These are phyloP conservation scores for Apis florea DNA, from an alignment of 1,140 invertebrate species.

Conservation along the genomic window DNA sequence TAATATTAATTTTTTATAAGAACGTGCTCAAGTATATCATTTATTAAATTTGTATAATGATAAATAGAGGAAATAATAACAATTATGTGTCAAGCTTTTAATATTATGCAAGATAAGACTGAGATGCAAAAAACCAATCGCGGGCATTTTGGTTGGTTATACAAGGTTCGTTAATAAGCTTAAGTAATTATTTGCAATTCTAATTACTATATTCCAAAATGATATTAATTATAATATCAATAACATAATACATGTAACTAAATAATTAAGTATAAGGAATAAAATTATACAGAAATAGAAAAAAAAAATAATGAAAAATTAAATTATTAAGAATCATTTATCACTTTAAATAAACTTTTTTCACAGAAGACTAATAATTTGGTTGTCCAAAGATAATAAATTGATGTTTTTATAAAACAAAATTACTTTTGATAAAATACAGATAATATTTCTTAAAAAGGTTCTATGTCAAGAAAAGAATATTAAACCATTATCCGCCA, in stretches of 20 bases:
- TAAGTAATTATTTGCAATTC: neutral
- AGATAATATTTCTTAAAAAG: constrained; percentile 41
- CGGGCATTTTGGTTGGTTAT: constrained; percentile 39
- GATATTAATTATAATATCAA: neutral
- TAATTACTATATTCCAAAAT: neutral
- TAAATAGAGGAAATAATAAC: neutral
- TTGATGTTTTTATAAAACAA: neutral
- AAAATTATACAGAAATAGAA: neutral
- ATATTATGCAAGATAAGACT: constrained; percentile 35
- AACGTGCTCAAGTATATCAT: neutral
- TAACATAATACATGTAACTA: neutral
- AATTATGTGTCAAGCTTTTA: constrained; percentile 11
- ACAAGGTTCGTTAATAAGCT: constrained; percentile 48
- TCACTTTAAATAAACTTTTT: neutral
- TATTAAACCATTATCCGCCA: constrained; percentile 37
- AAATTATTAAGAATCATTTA: neutral
- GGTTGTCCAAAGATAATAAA: neutral
- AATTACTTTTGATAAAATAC: neutral
- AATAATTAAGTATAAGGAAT: neutral
- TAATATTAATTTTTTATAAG: neutral
- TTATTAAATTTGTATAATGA: constrained; percentile 32
- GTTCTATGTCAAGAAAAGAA: constrained; percentile 48
- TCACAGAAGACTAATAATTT: constrained; percentile 6
- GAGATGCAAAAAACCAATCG: neutral
- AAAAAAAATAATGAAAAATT: neutral